These are phyloP conservation scores for Leucozona laternaria DNA, from an alignment of 2,888 invertebrate species.

Conservation along the genomic window DNA sequence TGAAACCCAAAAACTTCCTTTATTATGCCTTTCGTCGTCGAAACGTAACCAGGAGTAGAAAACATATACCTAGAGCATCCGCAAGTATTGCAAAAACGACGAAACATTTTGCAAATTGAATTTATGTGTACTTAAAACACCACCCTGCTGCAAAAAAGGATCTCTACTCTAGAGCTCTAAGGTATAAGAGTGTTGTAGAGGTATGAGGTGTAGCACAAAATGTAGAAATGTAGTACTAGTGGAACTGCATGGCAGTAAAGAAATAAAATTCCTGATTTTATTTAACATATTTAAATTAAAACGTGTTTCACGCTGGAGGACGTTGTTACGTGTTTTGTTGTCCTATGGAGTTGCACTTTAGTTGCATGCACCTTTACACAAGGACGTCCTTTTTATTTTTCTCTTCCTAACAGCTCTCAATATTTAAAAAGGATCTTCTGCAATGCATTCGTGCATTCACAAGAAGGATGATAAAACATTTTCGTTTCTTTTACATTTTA, in stretches of 20 bases:
- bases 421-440: conserved; percentile 54
- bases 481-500: conserved; percentile 27
- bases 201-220: conserved; percentile 9
- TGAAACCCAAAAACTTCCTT: conserved; percentile 19
- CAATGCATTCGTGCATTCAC: conserved; percentile 68
- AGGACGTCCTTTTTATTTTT: conserved; percentile 38
- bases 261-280: conserved; percentile 57
- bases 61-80: not conserved
- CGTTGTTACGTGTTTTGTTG: conserved; percentile 34
- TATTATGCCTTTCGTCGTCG: not conserved
- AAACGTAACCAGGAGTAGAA: not conserved
- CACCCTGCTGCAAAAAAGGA: conserved; percentile 43
- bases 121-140: conserved; percentile 58
- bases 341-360: not conserved
- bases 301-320: conserved; percentile 63
- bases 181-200: not conserved
- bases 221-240: not conserved
- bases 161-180: conserved; percentile 1
- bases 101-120: conserved; percentile 59
- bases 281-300: conserved; percentile 64
- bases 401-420: conserved; percentile 18
- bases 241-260: conserved; percentile 20
- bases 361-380: conserved; percentile 11
- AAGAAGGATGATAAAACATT: conserved; percentile 44
- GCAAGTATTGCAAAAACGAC: conserved; percentile 36